Conservation (phyloP, 2,113 vertebrate species). For the Limanda limanda region DNA sequence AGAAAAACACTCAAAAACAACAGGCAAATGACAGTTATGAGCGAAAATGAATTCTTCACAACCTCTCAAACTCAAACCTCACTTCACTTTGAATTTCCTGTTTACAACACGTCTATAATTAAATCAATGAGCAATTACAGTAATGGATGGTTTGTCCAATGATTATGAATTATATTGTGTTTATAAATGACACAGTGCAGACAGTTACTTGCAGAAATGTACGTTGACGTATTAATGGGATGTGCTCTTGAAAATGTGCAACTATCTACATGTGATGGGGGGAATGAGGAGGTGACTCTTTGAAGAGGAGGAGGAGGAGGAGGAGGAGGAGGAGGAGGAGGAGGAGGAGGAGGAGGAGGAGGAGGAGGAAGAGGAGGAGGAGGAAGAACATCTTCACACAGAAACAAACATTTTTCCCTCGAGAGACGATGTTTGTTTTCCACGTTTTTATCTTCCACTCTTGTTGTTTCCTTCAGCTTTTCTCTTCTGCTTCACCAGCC, state of each 20-base stretch:
- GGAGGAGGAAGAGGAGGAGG: slow-evolving; percentile 30
- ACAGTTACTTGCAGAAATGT: not conserved
- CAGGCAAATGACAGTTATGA: too few species aligned
- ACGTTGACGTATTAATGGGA: not conserved
- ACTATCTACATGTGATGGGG: too few species aligned
- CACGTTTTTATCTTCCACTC: not conserved
- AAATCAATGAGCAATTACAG: slow-evolving; percentile 11
- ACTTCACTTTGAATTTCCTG: too few species aligned
- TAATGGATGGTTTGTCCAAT: not conserved
- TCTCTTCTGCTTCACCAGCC: not conserved
- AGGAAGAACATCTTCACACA: not conserved
- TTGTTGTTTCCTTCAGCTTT: not conserved
- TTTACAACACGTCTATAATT: not conserved
- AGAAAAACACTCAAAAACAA: too few species aligned
- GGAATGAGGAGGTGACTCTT: slow-evolving; percentile 34
- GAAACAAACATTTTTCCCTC: not conserved
- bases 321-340: slow-evolving; percentile 28
- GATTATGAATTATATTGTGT: not conserved
- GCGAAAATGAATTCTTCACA: too few species aligned
- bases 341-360: slow-evolving; percentile 15
- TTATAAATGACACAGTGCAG: too few species aligned
- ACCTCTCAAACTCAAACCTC: too few species aligned
- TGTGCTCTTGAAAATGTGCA: not conserved
- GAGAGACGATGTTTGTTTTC: slow-evolving; percentile 22
- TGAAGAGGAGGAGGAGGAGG: slow-evolving; percentile 27